Evolutionary conservation across 2,797 vertebrate species (phyloP), one percentile per base, ranked within the genome.

Genomic region (Mormyrus hasselquistii): DNA sequence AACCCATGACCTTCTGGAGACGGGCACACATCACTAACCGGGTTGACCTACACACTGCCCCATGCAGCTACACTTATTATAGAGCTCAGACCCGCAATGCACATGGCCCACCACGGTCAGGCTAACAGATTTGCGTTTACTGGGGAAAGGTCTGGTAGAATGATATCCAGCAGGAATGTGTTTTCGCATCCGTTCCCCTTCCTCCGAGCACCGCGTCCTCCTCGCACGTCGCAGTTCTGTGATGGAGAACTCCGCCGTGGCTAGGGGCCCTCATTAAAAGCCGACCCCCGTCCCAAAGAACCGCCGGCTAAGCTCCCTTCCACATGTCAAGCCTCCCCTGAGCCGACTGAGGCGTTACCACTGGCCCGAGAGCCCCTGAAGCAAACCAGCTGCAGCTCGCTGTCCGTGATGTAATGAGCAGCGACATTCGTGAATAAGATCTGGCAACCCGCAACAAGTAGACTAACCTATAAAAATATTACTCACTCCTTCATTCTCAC

Each of bases 361-460:
- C 14, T 84, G 90, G 88, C 84, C 86, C 90, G 90, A 87, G 90
- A 90, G 90, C 89, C 89, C 89, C 88, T 92, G 87, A 90, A 91
- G 90, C 91, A 89, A 91, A 93, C 91, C 90, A 87, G 76, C 65
- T 89, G 86, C 92, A 90, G 88, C 90, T 93, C 90, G 89, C 89
- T 10, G 86, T 91, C 91, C 88, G 55, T 59, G 86, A 76, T 76
- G 90, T 90, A 91, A 91, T 88, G 83, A 90, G 91, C 52, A 89
- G 89, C 84, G 88, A 88, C 65, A 82, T 16, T n/a, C 87, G 89
- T 90, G 89, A 91, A 90, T 89, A 88, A 79, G 73, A 44, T 84
- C 59, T 88, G 92, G 90, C 90, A 90, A 90, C 84, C 90, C 90
- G 83, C 87, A 49, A 57, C 88, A 87, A 86, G 89, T 79, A 83